Conservation (phyloP, 2,888 invertebrate genomes). For the Melanophora roralis region DNA sequence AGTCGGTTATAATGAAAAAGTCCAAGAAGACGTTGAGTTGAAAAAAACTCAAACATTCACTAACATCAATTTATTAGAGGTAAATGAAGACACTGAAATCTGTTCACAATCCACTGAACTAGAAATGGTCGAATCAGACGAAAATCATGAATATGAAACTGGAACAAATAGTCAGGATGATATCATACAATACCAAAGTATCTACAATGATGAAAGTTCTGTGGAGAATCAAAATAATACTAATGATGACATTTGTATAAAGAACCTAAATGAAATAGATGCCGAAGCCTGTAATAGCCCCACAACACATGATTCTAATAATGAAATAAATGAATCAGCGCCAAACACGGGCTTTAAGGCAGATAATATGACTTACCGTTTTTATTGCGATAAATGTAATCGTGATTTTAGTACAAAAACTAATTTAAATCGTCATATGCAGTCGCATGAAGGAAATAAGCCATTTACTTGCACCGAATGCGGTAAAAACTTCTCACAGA, state of each 20-base stretch:
- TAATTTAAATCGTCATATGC: constrained; percentile 72
- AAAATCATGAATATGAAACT: constrained; percentile 63
- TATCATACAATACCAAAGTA: constrained; percentile 30
- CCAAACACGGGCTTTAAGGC: not conserved
- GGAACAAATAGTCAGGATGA: constrained; percentile 63
- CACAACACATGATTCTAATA: not conserved
- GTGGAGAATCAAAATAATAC: constrained; percentile 4
- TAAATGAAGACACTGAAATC: constrained; percentile 46
- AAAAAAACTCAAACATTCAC: constrained; percentile 39
- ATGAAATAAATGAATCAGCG: constrained; percentile 37
- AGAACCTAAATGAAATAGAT: constrained; percentile 18
- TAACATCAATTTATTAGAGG: constrained; percentile 31
- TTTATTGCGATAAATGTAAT: constrained; percentile 69
- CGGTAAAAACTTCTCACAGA: constrained; percentile 71
- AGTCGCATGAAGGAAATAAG: constrained; percentile 70
- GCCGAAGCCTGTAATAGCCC: not conserved
- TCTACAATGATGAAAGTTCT: constrained; percentile 57
- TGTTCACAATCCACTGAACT: constrained; percentile 26
- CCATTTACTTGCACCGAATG: constrained; percentile 70
- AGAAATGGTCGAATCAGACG: constrained; percentile 48
- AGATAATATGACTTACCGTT: constrained; percentile 30
- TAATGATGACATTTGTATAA: constrained; percentile 2
- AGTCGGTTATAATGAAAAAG: constrained; percentile 34
- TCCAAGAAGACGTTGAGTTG: constrained; percentile 60
- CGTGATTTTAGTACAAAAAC: constrained; percentile 74